These are phyloP conservation scores for Villa cingulata DNA, from an alignment of 2,888 invertebrate genomes.

Conservation along the genomic window DNA sequence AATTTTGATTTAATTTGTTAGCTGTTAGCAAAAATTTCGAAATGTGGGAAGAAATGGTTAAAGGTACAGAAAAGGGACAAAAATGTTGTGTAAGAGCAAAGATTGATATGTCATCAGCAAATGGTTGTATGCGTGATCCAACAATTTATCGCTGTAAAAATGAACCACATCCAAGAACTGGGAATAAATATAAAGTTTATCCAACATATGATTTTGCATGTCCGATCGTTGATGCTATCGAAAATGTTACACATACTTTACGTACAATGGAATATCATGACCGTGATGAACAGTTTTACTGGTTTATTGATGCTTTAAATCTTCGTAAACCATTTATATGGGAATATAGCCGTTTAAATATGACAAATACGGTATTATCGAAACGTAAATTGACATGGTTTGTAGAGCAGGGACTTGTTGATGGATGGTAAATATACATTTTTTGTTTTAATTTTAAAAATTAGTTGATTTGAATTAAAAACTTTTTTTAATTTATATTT, in stretches of 20 bases:
- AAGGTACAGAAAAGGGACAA: constrained; percentile 63
- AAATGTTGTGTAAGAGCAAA: constrained; percentile 92
- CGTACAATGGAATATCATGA: constrained; percentile 99
- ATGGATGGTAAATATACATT: constrained; percentile 89
- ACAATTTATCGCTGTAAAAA: constrained; percentile 97
- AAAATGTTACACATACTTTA: constrained; percentile 93
- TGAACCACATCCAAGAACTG: constrained; percentile 87
- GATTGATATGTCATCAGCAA: constrained; percentile 91
- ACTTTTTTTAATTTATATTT: constrained; percentile 9
- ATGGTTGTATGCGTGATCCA: constrained; percentile 96
- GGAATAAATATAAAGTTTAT: constrained; percentile 92
- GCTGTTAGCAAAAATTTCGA: constrained; percentile 71
- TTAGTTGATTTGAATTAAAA: constrained; percentile 2
- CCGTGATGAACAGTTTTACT: constrained; percentile 93
- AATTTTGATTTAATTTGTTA: constrained; percentile 32
- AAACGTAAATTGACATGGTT: constrained; percentile 98
- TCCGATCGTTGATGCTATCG: constrained; percentile 95
- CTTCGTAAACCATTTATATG: constrained; percentile 86
- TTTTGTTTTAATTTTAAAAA: background rate
- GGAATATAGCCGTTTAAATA: constrained; percentile 91
- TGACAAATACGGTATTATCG: constrained; percentile 96
- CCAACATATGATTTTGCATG: constrained; percentile 99
- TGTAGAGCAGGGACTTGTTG: constrained; percentile 83
- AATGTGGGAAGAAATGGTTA: constrained; percentile 92
- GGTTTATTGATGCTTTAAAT: constrained; percentile 81